A percentile compares a stretch with the other conserved stretches of the same genome.
Conservation (phyloP, 2,113 vertebrate genomes). For the Catagonus wagneri region DNA sequence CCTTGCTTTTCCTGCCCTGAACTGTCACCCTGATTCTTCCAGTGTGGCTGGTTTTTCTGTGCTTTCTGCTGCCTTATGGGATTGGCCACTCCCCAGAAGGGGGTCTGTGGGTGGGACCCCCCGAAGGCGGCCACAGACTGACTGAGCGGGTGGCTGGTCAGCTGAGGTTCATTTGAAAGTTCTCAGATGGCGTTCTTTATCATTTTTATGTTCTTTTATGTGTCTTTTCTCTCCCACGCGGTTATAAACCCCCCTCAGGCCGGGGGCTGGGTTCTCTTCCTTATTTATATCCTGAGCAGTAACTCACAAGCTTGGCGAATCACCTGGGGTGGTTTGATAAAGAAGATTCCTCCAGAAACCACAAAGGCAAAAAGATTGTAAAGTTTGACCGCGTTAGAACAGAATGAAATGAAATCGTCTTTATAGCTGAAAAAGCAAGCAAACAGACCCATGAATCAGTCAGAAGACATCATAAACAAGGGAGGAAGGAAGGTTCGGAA, state of each 20-base stretch:
- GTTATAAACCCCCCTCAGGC: neutral
- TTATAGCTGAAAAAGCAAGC: neutral
- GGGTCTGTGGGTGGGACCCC: neutral
- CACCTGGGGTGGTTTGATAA: neutral
- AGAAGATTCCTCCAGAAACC: neutral
- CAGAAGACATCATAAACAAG: slow-evolving; percentile 23
- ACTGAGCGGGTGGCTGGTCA: no score
- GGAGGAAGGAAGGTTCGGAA: neutral
- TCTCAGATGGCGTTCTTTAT: rapidly evolving
- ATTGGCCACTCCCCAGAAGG: rapidly evolving
- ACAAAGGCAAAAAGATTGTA: neutral
- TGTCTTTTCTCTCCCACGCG: neutral
- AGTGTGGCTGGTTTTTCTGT: neutral
- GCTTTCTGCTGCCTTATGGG: neutral
- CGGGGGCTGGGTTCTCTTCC: neutral
- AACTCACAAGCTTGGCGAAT: neutral
- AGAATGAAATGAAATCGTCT: neutral
- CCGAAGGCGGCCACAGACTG: neutral
- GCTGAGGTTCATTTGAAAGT: neutral
- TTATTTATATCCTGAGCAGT: neutral
- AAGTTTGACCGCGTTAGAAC: neutral
- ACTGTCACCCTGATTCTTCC: rapidly evolving
- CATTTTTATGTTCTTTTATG: rapidly evolving
- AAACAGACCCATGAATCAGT: neutral
- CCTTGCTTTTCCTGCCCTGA: rapidly evolving